These are phyloP conservation scores for Amphiprion percula DNA, from an alignment of 2,113 vertebrate genomes.

Conservation along the genomic window DNA sequence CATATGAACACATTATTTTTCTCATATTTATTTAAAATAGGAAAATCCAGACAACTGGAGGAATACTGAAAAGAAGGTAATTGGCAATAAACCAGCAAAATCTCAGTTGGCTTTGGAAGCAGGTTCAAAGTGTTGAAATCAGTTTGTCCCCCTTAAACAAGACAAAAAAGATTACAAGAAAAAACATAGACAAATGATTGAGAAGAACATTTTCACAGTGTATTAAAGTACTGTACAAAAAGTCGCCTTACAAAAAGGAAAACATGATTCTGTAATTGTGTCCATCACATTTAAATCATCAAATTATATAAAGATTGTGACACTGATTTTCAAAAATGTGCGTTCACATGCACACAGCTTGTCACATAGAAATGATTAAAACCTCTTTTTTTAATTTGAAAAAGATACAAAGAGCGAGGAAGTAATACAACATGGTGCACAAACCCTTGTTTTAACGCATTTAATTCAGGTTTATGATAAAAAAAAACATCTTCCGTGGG, in stretches of 20 bases:
- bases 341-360: conserved; percentile 30
- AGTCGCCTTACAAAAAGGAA: conserved; percentile 37
- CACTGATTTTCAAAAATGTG: not conserved
- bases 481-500: too few relatives aligned
- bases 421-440: too few relatives aligned
- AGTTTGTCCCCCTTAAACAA: conserved; percentile 15
- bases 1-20: conserved; percentile 45
- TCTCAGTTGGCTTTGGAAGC: conserved; percentile 60
- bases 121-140: conserved; percentile 10
- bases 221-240: conserved; percentile 79
- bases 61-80: conserved; percentile 27
- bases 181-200: not conserved
- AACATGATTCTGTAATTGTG: conserved; percentile 27
- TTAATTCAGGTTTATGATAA: too few relatives aligned
- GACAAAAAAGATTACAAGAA: not conserved
- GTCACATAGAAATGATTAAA: too few relatives aligned
- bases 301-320: conserved; percentile 2
- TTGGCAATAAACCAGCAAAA: conserved; percentile 58
- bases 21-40: conserved; percentile 66
- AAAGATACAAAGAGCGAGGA: too few relatives aligned
- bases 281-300: conserved; percentile 36
- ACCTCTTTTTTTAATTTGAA: too few relatives aligned
- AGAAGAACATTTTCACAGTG: conserved; percentile 74
- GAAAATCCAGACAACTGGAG: conserved; percentile 47
- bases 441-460: too few relatives aligned